A percentile compares a stretch with the other conserved stretches of the same genome.
Evolutionary conservation across 2,113 vertebrate genomes (phyloP).

Genomic region (Pluvialis apricaria): DNA sequence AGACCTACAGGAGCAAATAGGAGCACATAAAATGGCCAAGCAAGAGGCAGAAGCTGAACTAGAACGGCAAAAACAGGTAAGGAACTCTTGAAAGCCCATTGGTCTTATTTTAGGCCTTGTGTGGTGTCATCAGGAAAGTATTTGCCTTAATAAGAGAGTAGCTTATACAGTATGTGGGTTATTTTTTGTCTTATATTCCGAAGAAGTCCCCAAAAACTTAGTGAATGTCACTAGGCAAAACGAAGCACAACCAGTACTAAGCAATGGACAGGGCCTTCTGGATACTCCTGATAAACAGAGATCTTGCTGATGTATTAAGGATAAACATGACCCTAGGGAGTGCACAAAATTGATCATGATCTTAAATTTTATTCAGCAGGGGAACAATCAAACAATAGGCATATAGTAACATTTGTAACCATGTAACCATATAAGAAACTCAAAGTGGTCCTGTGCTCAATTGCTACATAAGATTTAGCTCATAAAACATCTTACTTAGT

Average conservation of each 20-base stretch:
- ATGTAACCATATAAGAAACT: not conserved
- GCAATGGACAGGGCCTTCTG: not conserved
- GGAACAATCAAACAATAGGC: not conserved
- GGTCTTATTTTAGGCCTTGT: not conserved
- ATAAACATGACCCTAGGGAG: not conserved
- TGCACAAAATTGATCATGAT: not conserved
- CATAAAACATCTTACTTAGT: not conserved
- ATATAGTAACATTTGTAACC: not conserved
- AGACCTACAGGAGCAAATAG: conserved; percentile 86
- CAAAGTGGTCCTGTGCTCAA: not conserved
- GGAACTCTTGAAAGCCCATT: not conserved
- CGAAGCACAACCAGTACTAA: not conserved
- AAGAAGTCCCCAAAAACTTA: not conserved
- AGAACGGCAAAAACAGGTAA: conserved; percentile 91
- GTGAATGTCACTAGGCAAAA: not conserved
- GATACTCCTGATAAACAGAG: not conserved
- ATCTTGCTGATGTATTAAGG: not conserved
- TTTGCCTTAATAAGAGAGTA: not conserved
- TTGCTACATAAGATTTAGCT: not conserved
- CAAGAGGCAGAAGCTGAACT: conserved; percentile 89
- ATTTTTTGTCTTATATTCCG: not conserved
- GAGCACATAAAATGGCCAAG: conserved; percentile 76
- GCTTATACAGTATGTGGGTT: not conserved
- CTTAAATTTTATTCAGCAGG: not conserved
- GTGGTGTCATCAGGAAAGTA: not conserved